Base-by-base conservation (phyloP, 2,888 invertebrate genomes). In the Biston betularia region DNA sequence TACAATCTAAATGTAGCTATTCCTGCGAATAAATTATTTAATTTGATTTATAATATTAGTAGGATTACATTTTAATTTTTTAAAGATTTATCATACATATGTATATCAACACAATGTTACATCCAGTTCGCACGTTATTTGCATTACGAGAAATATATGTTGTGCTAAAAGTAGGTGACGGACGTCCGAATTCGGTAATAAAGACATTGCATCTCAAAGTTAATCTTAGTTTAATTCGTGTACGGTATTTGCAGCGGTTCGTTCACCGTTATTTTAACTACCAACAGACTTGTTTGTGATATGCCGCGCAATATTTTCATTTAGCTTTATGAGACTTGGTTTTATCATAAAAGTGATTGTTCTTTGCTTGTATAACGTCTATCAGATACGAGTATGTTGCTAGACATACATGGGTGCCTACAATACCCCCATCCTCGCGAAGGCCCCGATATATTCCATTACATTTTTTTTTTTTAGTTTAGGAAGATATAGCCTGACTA, bases 161-260 rank as follows among this genome's bases (percentile, higher is more conserved):
- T 5, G 8, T 24, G 24, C 8, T 12, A 42, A 42, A 48, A 7
- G 11, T 34, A 15, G 5, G 42, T 44, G 33, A 15, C n/a, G 44
- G 44, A 61, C 57, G 66, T 73, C 71, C 67, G 65, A 76, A 76
- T 77, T 78, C 75, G 77, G 84, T 79, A 81, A 78, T 80, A 84
- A 80, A 71, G 74, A 71, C 77, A 77, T 73, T 81, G 80, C 79
- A 80, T 75, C 78, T 75, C 75, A 78, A 80, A 56, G 76, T 82
- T 77, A 81, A 83, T 87, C 89, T 90, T 83, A 83, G 86, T 82
- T 83, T 82, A 82, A 80, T 79, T 82, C 80, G 77, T 84, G 82
- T 88, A 91, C 91, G 90, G 92, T 91, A 91, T 89, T 84, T 77
- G 86, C 89, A 90, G 88, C 91, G 89, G 90, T 88, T 83, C 83